Conservation (phyloP, 2,797 vertebrate genomes). For the Pseudocheirus occidentalis region DNA sequence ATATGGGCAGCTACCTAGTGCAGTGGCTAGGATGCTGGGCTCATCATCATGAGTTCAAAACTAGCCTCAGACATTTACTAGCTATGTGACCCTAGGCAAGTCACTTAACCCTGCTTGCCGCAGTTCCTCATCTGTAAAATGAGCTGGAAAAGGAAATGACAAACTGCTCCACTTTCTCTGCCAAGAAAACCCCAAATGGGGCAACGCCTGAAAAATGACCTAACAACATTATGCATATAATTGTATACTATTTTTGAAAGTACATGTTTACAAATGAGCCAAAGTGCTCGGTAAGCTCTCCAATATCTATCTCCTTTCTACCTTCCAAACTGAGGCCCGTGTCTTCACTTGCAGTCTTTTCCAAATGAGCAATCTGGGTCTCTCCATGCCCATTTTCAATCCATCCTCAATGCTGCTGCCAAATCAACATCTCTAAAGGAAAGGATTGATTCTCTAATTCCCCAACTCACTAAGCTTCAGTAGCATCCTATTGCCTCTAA, state of each 20-base stretch:
- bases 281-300: neutral
- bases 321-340: neutral
- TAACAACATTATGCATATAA: neutral
- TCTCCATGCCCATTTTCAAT: neutral
- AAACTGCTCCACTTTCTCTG: neutral
- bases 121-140: neutral
- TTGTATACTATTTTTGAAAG: neutral
- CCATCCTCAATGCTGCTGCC: neutral
- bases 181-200: neutral
- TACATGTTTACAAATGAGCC: neutral
- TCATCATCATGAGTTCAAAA: neutral
- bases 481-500: neutral
- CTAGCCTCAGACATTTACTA: neutral
- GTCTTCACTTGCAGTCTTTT: neutral
- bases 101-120: neutral
- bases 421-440: neutral
- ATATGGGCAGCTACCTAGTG: neutral
- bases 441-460: neutral
- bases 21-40: neutral
- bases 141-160: neutral
- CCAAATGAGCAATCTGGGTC: neutral
- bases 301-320: neutral
- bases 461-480: neutral
- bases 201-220: neutral
- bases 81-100: neutral